Percentiles rank a stretch among this genome's conserved stretches.
Evolutionary conservation across 1,140 invertebrate species (phyloP).

Genomic region (Cephus cinctus): DNA sequence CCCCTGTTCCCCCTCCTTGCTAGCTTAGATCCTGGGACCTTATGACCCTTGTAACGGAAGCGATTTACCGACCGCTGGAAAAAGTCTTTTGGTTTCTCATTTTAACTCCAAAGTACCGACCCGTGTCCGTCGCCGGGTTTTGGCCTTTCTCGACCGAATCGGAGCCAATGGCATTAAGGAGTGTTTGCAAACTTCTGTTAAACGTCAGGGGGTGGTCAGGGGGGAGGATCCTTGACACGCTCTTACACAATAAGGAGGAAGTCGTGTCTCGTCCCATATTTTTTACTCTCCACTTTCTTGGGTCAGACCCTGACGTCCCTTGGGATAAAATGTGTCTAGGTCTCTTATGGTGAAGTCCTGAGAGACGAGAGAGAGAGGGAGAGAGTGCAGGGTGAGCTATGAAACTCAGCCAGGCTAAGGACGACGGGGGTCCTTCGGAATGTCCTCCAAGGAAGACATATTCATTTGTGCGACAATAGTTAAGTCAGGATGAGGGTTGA

Average conservation of each 20-base stretch:
- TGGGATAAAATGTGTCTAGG: conserved; percentile 10
- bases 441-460: not conserved
- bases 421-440: not conserved
- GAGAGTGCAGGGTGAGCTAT: not conserved
- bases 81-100: too few relatives aligned
- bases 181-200: conserved; percentile 33
- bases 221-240: too few relatives aligned
- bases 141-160: too few relatives aligned
- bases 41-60: too few relatives aligned
- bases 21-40: too few relatives aligned
- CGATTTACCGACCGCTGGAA: too few relatives aligned
- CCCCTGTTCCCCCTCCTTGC: too few relatives aligned
- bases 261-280: conserved; percentile 11
- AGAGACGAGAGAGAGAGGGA: not conserved
- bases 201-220: conserved; percentile 3
- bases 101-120: too few relatives aligned
- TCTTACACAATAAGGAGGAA: conserved; percentile 26
- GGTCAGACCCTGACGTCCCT: too few relatives aligned
- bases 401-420: not conserved
- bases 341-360: conserved; percentile 1
- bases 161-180: too few relatives aligned
- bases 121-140: too few relatives aligned
- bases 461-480: not conserved
- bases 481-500: not conserved
- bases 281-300: too few relatives aligned